phyloP scores from a whole-genome alignment of 2,888 invertebrate genomes.

The Cheilosia grossa region DNA sequence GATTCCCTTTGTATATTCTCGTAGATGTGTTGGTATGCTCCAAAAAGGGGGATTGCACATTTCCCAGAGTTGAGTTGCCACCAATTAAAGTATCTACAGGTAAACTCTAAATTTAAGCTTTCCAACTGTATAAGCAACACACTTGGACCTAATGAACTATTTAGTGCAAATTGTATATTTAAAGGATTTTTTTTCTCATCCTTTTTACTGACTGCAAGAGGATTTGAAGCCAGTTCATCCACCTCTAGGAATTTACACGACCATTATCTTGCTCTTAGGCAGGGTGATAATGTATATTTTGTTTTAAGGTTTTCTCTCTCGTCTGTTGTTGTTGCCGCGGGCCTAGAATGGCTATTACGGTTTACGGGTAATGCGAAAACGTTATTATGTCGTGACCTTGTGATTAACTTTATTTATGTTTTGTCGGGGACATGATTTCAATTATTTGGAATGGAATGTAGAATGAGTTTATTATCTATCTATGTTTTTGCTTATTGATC shows the following conservation, averaged over 20 bases:
- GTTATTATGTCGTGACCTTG: slow-evolving; percentile 68
- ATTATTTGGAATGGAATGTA: too few relatives aligned
- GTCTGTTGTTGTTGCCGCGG: slow-evolving; percentile 11
- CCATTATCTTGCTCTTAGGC: slow-evolving; percentile 47
- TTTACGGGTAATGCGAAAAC: slow-evolving; percentile 49
- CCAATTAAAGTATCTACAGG: slow-evolving; percentile 73
- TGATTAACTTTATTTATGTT: slow-evolving; percentile 36
- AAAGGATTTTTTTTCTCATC: slow-evolving; percentile 6
- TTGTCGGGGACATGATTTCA: not conserved
- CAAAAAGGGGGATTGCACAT: slow-evolving; percentile 27
- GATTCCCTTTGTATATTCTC: slow-evolving; percentile 39
- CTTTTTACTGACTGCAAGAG: not conserved
- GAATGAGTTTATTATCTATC: too few relatives aligned
- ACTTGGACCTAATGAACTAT: slow-evolving; percentile 66
- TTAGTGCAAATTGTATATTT: slow-evolving; percentile 26
- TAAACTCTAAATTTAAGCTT: slow-evolving; percentile 43
- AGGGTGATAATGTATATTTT: slow-evolving; percentile 53
- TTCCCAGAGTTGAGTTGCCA: slow-evolving; percentile 53
- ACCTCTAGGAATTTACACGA: slow-evolving; percentile 34
- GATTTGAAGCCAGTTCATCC: slow-evolving; percentile 45
- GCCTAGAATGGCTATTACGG: slow-evolving; percentile 28
- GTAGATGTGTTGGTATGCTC: slow-evolving; percentile 19
- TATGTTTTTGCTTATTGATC: too few relatives aligned
- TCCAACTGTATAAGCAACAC: slow-evolving; percentile 16
- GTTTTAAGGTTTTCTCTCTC: slow-evolving; percentile 21